These are phyloP conservation scores for Habropoda laboriosa DNA, from an alignment of 1,140 invertebrate genomes.

Conservation along the genomic window DNA sequence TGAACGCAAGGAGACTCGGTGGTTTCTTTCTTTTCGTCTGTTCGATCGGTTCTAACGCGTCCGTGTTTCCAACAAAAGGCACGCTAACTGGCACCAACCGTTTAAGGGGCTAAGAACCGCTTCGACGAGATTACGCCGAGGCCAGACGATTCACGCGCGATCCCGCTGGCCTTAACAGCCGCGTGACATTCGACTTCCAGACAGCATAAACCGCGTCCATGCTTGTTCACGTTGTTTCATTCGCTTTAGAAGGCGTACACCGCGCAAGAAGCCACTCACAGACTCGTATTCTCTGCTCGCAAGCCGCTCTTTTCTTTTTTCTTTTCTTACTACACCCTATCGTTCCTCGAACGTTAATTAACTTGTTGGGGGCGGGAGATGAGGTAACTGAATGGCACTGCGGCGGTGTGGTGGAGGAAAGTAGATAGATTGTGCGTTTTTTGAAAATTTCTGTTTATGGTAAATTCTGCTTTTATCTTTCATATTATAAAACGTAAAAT, in stretches of 20 bases:
- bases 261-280: background rate
- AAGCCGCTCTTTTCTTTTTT: background rate
- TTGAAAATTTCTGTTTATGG: no score
- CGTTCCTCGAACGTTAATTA: constrained; percentile 13
- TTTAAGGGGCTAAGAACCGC: constrained; percentile 39
- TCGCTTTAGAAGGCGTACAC: background rate
- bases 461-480: no score
- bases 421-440: no score
- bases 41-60: constrained; percentile 1
- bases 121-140: constrained; percentile 26
- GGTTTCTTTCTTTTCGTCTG: background rate
- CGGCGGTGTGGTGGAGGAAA: background rate
- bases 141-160: constrained; percentile 27
- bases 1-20: background rate
- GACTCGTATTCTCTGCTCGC: background rate
- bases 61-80: constrained; percentile 27
- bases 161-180: constrained; percentile 36
- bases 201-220: constrained; percentile 36
- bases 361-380: background rate
- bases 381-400: background rate
- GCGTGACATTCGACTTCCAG: constrained; percentile 50
- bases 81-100: constrained; percentile 31
- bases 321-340: background rate
- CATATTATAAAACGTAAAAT: no score
- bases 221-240: constrained; percentile 30